Evolutionary conservation across 2,113 vertebrate genomes (phyloP).

Genomic region (Opisthocomus hoazin): DNA sequence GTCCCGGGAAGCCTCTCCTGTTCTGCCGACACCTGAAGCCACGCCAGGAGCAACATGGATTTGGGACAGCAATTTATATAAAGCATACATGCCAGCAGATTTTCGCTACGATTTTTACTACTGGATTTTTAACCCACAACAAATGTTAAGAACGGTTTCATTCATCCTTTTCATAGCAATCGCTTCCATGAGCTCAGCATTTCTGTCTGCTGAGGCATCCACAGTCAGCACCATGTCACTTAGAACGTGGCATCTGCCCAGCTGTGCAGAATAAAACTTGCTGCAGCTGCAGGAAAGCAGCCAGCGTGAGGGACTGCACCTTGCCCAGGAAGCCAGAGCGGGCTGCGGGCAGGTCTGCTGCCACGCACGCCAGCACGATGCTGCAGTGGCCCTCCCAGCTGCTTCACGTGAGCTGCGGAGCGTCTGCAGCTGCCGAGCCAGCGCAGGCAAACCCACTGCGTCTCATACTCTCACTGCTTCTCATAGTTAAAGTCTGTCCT

Average conservation of each 20-base stretch:
- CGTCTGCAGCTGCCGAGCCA: not conserved
- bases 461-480: too few relatives aligned
- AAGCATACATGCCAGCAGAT: not conserved
- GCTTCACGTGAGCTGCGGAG: not conserved
- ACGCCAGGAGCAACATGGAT: not conserved
- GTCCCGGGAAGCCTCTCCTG: not conserved
- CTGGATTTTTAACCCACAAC: not conserved
- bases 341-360: not conserved
- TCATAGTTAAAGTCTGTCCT: too few relatives aligned
- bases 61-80: not conserved
- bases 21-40: not conserved
- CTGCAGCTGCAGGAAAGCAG: not conserved
- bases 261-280: not conserved
- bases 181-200: not conserved
- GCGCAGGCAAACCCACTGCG: too few relatives aligned
- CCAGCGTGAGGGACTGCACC: not conserved
- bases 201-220: not conserved
- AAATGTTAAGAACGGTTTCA: not conserved
- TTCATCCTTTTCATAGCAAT: not conserved
- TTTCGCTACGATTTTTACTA: not conserved
- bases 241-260: not conserved
- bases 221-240: not conserved
- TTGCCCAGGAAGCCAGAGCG: not conserved
- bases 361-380: accelerated
- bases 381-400: not conserved